These are phyloP conservation scores for Myopa tessellatipennis DNA, from an alignment of 2,888 invertebrate species.

Conservation along the genomic window DNA sequence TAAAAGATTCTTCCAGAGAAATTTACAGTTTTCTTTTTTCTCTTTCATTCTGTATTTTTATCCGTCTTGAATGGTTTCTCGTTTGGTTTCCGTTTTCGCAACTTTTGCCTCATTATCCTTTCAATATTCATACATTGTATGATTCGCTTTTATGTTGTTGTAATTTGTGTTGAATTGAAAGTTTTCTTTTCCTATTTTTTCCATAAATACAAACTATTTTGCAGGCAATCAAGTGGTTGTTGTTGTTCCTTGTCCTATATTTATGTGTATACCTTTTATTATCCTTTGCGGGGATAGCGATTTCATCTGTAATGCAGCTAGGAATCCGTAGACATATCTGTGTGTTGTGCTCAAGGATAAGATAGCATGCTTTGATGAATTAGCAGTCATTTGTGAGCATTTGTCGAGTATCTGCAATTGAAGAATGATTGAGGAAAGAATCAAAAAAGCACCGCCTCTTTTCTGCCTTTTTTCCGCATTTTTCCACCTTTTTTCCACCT, in stretches of 20 bases:
- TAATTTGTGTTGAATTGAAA: conserved; percentile 21
- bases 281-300: not conserved
- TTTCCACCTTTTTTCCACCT: too few relatives aligned
- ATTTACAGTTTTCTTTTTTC: not conserved
- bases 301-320: not conserved
- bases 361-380: conserved; percentile 10
- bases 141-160: conserved; percentile 1
- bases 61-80: not conserved
- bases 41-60: not conserved
- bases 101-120: conserved; percentile 17
- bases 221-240: conserved; percentile 15
- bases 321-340: not conserved
- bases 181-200: not conserved
- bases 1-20: not conserved
- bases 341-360: not conserved
- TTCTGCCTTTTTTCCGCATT: too few relatives aligned
- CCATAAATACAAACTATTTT: conserved; percentile 10
- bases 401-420: too few relatives aligned
- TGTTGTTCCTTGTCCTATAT: not conserved
- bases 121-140: conserved; percentile 11
- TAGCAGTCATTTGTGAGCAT: conserved; percentile 1
- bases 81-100: not conserved
- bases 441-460: too few relatives aligned
- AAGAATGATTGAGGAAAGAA: too few relatives aligned
- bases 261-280: not conserved